Base-by-base conservation (phyloP, 2,888 invertebrate species). In the Patella depressa region DNA sequence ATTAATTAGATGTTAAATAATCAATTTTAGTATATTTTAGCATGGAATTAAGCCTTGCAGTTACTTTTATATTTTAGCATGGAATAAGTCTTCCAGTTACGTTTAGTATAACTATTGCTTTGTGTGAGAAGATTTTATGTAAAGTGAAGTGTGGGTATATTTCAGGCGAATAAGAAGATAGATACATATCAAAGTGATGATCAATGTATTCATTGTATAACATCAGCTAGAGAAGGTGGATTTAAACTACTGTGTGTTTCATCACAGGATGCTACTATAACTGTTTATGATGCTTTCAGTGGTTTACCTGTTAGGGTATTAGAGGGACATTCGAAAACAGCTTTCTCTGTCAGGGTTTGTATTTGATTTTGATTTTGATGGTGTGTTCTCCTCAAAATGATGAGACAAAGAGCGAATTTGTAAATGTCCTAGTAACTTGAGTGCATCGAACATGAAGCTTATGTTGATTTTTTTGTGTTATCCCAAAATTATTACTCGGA, bases 291-390 rank as follows among this genome's bases (percentile, higher is more conserved):
- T 80, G 84, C 86, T 11, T 81, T 82, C 17, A 83, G 84, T 75
- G 85, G 86, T 9, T 80, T 88, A 69, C 84, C 87, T 9, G 81
- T 88, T 73, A 82, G 87, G 45, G 87, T 87, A 80, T 75, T 88
- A 14, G 82, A 82, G 45, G 86, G 87, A 3, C 88, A 88, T 77
- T 82, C 81, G 7, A 85, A 82, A 69, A 84, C 88, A 14, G 85
- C 86, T 3, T 85, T 87, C 55, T 84, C 84, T 78, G 71, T 87
- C 45, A 76, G 83, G 81, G 86, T 86, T 65, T 71, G 76, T 71
- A 34, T 55, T 24, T 45, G 45, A 7, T 45, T 45, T 45, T 45
- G 45, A 45, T 45, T 45, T 45, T 71, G 15, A 53, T 53, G 14
- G 72, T 59, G 71, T 17, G 19, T 34, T 15, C 55, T 0, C n/a